Evolutionary conservation across 2,797 vertebrate genomes (phyloP).

Genomic region (Hafferia zeledoni): DNA sequence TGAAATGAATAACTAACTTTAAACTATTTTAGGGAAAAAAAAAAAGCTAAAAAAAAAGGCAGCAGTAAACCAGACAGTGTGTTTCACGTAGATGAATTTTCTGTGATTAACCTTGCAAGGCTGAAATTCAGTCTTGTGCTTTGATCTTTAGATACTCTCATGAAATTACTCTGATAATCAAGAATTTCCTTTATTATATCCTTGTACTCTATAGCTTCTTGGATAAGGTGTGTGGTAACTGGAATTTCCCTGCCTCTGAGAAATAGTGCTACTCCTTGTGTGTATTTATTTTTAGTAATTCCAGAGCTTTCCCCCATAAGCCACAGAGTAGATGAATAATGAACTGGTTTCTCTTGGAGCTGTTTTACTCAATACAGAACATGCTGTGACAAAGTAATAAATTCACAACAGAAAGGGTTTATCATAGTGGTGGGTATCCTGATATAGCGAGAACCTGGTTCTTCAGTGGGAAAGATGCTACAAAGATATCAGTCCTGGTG

Average conservation of each 20-base stretch:
- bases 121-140: background rate
- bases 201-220: background rate
- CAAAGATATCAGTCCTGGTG: background rate
- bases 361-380: background rate
- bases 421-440: background rate
- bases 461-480: background rate
- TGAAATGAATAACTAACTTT: conserved; percentile 61
- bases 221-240: background rate
- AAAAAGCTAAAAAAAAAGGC: background rate
- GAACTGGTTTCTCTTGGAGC: background rate
- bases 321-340: background rate
- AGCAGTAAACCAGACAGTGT: background rate
- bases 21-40: background rate
- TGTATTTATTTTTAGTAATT: background rate
- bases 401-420: background rate
- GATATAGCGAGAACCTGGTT: background rate
- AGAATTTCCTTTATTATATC: background rate
- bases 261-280: background rate
- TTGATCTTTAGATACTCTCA: background rate
- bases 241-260: background rate
- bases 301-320: background rate
- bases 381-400: background rate
- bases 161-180: background rate
- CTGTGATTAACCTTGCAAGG: background rate
- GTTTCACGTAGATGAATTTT: background rate